Evolutionary conservation across 2,888 invertebrate genomes (phyloP), one percentile per base, ranked within the genome.

Genomic region (Eudasyphora cyanicolor): DNA sequence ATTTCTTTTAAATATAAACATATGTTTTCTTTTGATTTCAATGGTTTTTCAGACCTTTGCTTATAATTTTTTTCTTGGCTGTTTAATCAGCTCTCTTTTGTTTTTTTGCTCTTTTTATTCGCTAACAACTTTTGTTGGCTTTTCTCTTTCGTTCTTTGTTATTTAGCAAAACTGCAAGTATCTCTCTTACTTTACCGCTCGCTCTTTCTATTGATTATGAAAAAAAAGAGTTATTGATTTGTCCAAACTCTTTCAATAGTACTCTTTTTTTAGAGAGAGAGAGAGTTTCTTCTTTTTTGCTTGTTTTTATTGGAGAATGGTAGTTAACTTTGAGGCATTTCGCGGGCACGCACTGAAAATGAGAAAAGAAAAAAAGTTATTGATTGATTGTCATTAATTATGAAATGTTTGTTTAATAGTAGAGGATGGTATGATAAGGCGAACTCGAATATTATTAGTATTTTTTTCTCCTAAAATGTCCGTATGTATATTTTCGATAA

Each of bases 271-370:
- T 49, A 7, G 21, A 7, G 24, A 17, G 60, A 67, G 5, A 14
- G 19, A 35, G 45, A 49, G 60, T 38, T 49, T 60, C 12, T n/a
- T n/a, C n/a, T n/a, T n/a, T n/a, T 62, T 67, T 29, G 0, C 32
- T 32, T 14, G 7, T 70, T 49, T 2, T 42, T 57, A 2, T 17
- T n/a, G 17, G 24, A 27, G 57, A 71, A 62, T 62, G 73, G 64
- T 86, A 86, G 87, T 89, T 89, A 91, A 88, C 89, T 91, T 84
- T 91, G 90, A 57, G 91, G 92, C 92, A 92, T 92, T 84, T 91
- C 91, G 82, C 92, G 91, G 69, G 93, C 93, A 88, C 94, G 92
- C 93, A 94, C 94, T 94, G 90, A 35, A 93, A 93, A 82, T 76
- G 82, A 86, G 69, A 74, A 80, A 81, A 81, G 78, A 4, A 62